phyloP scores from a whole-genome alignment of 2,797 vertebrate genomes.

The Microcaecilia unicolor region DNA sequence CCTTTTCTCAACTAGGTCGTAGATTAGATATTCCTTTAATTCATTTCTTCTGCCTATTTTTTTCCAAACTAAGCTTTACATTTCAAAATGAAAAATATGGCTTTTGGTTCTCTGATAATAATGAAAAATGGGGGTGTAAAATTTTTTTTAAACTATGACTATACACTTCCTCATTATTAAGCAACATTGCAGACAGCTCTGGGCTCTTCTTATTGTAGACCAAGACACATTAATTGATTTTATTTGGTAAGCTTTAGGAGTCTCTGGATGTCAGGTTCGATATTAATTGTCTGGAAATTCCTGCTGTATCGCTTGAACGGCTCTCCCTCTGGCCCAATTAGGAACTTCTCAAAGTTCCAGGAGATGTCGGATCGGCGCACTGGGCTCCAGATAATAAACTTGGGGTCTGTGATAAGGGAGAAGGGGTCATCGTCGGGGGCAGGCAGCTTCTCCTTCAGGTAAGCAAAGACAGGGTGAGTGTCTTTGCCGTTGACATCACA shows the following conservation, averaged over 20 bases:
- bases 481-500: conserved; percentile 85
- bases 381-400: conserved; percentile 81
- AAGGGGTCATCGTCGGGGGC: conserved; percentile 70
- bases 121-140: no score
- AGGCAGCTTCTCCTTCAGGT: conserved; percentile 90
- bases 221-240: no score
- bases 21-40: no score
- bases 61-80: no score
- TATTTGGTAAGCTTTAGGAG: conserved; percentile 89
- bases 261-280: conserved; percentile 89
- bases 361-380: conserved; percentile 76
- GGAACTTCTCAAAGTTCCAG: conserved; percentile 98
- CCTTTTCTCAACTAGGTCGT: no score
- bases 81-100: no score
- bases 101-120: no score
- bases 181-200: no score
- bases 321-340: conserved; percentile 89
- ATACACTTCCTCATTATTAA: no score
- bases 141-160: no score
- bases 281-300: conserved; percentile 66
- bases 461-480: conserved; percentile 85
- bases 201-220: no score
- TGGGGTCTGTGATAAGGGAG: conserved; percentile 77
- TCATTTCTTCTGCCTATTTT: no score
- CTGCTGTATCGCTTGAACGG: conserved; percentile 92